phyloP scores from a whole-genome alignment of 2,797 vertebrate species.

The Ctenosaura bakeri region DNA sequence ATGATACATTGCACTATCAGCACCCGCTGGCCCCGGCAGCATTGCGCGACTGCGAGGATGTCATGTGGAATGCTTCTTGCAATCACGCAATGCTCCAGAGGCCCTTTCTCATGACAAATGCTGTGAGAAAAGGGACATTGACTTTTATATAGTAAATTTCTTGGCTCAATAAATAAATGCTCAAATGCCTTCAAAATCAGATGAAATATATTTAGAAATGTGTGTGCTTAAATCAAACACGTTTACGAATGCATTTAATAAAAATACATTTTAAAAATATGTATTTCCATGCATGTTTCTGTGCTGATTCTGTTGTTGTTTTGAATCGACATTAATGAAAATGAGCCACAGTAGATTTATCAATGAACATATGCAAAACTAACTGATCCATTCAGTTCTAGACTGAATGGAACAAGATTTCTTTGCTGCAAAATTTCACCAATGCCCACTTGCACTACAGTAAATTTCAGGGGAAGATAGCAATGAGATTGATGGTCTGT shows the following conservation, averaged over 20 bases:
- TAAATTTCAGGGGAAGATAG: not conserved
- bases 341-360: no score
- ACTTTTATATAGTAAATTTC: not conserved
- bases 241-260: not conserved
- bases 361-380: not conserved
- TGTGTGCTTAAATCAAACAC: not conserved
- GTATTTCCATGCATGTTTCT: not conserved
- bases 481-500: not conserved
- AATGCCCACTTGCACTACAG: not conserved
- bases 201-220: not conserved
- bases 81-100: no score
- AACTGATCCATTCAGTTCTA: not conserved
- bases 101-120: no score
- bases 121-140: no score
- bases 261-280: not conserved
- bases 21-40: no score
- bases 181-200: no score
- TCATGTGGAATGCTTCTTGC: no score
- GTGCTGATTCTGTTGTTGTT: no score
- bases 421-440: not conserved
- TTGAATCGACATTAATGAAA: no score
- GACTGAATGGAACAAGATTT: not conserved
- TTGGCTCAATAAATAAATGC: not conserved
- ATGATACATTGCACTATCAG: no score
- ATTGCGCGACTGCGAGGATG: no score